Base-by-base conservation (phyloP, 1,140 invertebrate genomes). In the Pseudomyrmex dendroicus region DNA sequence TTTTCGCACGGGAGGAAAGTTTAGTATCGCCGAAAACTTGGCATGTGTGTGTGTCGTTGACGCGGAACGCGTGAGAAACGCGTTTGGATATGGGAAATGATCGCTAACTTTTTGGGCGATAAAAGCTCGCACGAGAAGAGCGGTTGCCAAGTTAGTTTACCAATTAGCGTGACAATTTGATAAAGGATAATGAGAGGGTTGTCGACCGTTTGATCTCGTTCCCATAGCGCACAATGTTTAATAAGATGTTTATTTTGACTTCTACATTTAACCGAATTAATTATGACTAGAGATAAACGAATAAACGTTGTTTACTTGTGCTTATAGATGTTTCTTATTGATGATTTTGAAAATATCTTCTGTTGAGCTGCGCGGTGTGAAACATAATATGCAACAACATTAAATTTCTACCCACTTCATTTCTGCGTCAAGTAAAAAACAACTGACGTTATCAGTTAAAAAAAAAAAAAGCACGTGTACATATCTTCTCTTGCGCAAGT, bases 11-110 rank as follows among this genome's bases (percentile, higher is more conserved):
- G 48, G 76, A 80, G 56, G 66, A 70, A 80, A 80, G 76, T 80
- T 80, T 80, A 70, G 66, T 20, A 20, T 59, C 66, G 76, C 76
- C 66, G 76, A 80, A 80, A 80, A 80, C 76, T 80, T 80, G 76
- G 66, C 66, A 48, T 80, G n/a, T n/a, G n/a, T n/a, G n/a, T n/a
- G n/a, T n/a, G 76, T 70, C 76, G 64, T 76, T 76, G 62, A 48
- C 76, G 64, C 54, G 61, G 44, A 66, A 70, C 66, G 44, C 61
- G n/a, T 61, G 76, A 70, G 66, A 12, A 57, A 54, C 76, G 66
- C 63, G 66, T 72, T 59, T 35, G 54, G 62, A 77, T 77, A 56
- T 64, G 44, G 76, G 54, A 68, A 70, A 80, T 67, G 54, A 66
- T 80, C 66, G 76, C 20, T 50, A 80, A 72, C 54, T 80, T 80